Evolutionary conservation across 1,140 invertebrate species (phyloP).

Genomic region (Drosophila tropicalis): DNA sequence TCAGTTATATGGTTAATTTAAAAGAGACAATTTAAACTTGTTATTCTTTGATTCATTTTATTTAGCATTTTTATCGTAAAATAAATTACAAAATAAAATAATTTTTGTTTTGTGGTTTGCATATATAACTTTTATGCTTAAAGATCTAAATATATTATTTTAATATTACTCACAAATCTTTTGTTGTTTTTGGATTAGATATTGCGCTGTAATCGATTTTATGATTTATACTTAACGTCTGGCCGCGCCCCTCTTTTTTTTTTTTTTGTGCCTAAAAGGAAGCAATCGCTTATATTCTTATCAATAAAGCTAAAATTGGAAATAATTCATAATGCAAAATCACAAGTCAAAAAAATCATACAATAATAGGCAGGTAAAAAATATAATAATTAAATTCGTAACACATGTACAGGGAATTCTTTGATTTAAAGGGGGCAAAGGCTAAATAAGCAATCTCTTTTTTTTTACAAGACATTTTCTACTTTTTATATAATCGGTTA

Average conservation of each 20-base stretch:
- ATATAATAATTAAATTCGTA: slow-evolving; percentile 67
- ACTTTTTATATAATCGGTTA: slow-evolving; percentile 32
- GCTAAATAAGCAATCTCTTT: slow-evolving; percentile 44
- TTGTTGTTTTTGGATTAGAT: slow-evolving; percentile 66
- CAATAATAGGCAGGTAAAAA: slow-evolving; percentile 20
- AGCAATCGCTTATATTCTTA: slow-evolving; percentile 26
- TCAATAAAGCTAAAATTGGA: slow-evolving; percentile 49
- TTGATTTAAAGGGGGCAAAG: neutral
- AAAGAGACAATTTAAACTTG: no score
- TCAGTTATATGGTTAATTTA: no score
- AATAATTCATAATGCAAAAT: slow-evolving; percentile 46
- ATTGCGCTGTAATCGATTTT: slow-evolving; percentile 66
- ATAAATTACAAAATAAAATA: slow-evolving; percentile 80
- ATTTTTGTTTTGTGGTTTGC: slow-evolving; percentile 48
- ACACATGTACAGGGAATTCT: slow-evolving; percentile 57
- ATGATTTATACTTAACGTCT: slow-evolving; percentile 12
- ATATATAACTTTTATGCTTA: slow-evolving; percentile 72
- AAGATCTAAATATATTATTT: slow-evolving; percentile 55
- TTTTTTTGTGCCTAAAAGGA: slow-evolving; percentile 50
- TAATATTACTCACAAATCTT: slow-evolving; percentile 76
- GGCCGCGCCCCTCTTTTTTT: slow-evolving; percentile 36
- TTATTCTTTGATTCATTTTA: slow-evolving; percentile 66
- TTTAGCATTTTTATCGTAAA: slow-evolving; percentile 71
- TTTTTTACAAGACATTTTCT: slow-evolving; percentile 53
- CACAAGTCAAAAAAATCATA: slow-evolving; percentile 53